Conservation (phyloP, 2,113 vertebrate species). For the Platycercus adscitus region DNA sequence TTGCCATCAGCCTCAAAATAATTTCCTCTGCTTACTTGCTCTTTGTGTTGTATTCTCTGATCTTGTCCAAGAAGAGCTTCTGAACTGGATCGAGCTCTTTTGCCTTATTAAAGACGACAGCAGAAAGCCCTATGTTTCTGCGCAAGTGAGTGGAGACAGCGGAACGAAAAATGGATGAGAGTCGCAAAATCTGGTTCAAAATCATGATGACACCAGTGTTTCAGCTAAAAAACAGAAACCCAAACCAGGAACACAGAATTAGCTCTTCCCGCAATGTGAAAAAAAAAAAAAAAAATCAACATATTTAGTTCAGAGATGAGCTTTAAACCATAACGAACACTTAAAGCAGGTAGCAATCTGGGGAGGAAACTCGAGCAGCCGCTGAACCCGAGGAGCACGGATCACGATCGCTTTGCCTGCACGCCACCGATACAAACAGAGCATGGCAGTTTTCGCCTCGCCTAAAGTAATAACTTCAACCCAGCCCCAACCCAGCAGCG, state of each 20-base stretch:
- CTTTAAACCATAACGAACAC: too few species aligned
- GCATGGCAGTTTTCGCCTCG: accelerated
- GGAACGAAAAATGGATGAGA: constrained; percentile 81
- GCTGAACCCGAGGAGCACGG: accelerated
- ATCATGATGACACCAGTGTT: constrained; percentile 79
- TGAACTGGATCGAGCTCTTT: constrained; percentile 92
- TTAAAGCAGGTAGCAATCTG: accelerated
- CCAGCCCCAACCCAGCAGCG: background rate
- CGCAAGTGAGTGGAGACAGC: constrained; percentile 75
- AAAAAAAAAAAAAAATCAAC: too few species aligned
- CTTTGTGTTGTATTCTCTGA: constrained; percentile 90
- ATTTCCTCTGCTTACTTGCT: constrained; percentile 84
- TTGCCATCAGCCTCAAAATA: background rate
- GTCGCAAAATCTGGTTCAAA: constrained; percentile 78
- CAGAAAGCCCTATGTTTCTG: constrained; percentile 92
- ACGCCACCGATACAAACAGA: accelerated
- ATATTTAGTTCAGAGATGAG: background rate
- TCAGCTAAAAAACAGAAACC: background rate
- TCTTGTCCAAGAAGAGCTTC: constrained; percentile 96
- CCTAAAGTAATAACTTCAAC: background rate
- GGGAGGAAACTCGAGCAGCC: background rate
- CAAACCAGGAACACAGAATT: background rate
- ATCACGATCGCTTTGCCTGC: background rate
- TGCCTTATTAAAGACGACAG: constrained; percentile 82
- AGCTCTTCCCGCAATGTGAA: accelerated